Conservation (phyloP, 1,140 invertebrate genomes). For the Nautilus pompilius region DNA sequence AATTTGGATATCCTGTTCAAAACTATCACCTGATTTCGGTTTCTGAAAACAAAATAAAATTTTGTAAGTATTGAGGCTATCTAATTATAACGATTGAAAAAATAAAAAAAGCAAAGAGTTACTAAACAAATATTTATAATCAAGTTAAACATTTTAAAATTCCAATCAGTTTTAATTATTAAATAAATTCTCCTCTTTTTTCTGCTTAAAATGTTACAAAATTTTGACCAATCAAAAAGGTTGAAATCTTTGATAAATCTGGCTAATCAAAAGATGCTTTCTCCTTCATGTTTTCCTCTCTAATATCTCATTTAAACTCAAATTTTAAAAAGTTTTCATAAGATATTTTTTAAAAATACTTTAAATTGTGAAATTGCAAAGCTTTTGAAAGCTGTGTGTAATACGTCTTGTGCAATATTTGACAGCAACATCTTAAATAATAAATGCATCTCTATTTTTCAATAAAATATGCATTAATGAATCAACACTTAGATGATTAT, state of each 20-base stretch:
- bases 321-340: too few species aligned
- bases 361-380: slow-evolving; percentile 9
- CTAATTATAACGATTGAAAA: too few species aligned
- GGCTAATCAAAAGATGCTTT: too few species aligned
- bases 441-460: not conserved
- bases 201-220: too few species aligned
- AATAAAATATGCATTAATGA: not conserved
- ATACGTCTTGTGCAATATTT: not conserved
- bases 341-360: too few species aligned
- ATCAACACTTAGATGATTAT: too few species aligned
- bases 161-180: not conserved
- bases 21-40: slow-evolving; percentile 48
- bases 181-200: not conserved
- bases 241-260: too few species aligned
- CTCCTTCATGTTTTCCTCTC: too few species aligned
- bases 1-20: slow-evolving; percentile 65
- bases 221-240: too few species aligned
- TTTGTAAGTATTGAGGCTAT: too few species aligned
- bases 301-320: too few species aligned
- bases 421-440: not conserved
- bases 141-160: not conserved
- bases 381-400: not conserved
- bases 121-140: not conserved
- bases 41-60: slow-evolving; percentile 25
- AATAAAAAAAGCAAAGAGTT: too few species aligned